These are phyloP conservation scores for Sphenopsis melanotis DNA, from an alignment of 2,797 vertebrate species.

Conservation along the genomic window DNA sequence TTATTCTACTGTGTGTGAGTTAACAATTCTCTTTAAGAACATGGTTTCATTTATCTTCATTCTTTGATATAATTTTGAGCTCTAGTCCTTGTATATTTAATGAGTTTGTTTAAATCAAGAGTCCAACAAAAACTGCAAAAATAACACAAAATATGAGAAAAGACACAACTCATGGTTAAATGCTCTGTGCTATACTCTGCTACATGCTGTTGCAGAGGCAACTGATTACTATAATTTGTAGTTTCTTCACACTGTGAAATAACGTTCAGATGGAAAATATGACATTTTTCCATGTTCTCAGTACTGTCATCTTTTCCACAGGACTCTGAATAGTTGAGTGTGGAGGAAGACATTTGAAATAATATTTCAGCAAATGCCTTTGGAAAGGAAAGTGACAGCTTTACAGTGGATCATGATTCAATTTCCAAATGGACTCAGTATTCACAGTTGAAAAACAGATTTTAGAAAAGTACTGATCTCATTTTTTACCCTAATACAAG, in stretches of 20 bases:
- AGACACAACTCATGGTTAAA: background rate
- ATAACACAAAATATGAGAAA: background rate
- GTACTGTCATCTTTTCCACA: constrained; percentile 24
- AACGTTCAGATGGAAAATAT: constrained; percentile 22
- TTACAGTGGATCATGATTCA: background rate
- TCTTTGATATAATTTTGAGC: background rate
- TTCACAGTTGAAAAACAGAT: background rate
- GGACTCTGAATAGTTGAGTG: background rate
- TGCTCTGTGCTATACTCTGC: background rate
- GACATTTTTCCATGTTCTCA: background rate
- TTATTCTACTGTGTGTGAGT: background rate
- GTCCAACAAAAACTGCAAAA: background rate
- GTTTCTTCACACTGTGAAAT: constrained; percentile 15
- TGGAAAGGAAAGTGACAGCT: background rate
- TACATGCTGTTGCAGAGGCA: background rate
- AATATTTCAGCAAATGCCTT: constrained; percentile 17
- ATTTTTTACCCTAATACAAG: background rate
- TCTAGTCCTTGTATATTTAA: background rate
- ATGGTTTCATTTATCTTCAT: background rate
- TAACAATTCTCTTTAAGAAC: background rate
- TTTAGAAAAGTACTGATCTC: background rate
- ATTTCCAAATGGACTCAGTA: background rate
- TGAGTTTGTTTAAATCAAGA: background rate
- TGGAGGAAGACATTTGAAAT: background rate
- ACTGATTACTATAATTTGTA: constrained; percentile 21